Base-by-base conservation (phyloP, 2,113 vertebrate species). In the Lepidothrix coronata region DNA sequence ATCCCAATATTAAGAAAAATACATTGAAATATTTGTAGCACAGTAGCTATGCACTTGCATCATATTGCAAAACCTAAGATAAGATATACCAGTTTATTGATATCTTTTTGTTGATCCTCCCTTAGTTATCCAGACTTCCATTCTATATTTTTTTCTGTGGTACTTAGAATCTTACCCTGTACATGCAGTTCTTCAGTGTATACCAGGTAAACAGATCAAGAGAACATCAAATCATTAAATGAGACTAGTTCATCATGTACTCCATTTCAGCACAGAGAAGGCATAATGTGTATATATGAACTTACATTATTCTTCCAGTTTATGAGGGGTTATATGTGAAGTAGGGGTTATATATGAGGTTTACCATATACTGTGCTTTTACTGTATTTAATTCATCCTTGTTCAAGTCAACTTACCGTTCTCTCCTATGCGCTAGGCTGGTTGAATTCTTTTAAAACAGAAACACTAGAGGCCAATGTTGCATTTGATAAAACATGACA, bases 371-470 rank as follows among this genome's bases (percentile, higher is more conserved):
- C 19, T 76, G 2, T 62, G 13, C 9, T 91, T 74, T 85, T 79
- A 25, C 6, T 59, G 14, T 62, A 39, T 59, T 55, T 92, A 52
- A 44, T 57, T 81, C 89, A 92, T 41, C 37, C 49, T 43, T 49
- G 33, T 61, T 87, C 49, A 62, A 30, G n/a, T 93, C 58, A 96
- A 75, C 31, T 97, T 88, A 54, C 21, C 28, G 67, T 83, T 95
- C 23, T 96, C 63, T 90, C 63, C 46, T 79, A 28, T 78, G 44
- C 85, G 37, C 81, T 85, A 54, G 21, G 10, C 44, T 87, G 19
- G 61, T 96, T 95, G 78, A 92, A 95, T 91, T 95, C n/a, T 21
- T 93, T 82, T 72, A 46, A 27, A 95, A 91, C 14, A 82, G 87
- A 96, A 97, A 92, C 77, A 91, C 21, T 67, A 30, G 23, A 93